Evolutionary conservation across 2,888 invertebrate genomes (phyloP), one percentile per base, ranked within the genome.

Genomic region (Drosophila niveifrons): DNA sequence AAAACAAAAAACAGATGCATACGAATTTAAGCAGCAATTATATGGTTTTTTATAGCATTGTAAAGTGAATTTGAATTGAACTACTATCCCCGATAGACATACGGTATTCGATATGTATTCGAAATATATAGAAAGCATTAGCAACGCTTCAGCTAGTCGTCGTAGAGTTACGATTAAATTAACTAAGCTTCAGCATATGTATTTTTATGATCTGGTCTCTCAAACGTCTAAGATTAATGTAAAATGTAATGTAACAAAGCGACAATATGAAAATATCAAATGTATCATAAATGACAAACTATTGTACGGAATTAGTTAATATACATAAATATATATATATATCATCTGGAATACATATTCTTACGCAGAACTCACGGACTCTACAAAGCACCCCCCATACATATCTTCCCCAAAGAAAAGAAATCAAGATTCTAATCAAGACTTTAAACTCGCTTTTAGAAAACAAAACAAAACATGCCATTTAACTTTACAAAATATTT

Each of bases 241-340:
- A 88, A 82, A 89, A 72, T 82, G 81, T 80, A 82, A 86, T 81
- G 88, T 89, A 84, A 84, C 86, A 88, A 88, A 82, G 71, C 86
- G 82, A 82, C 82, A 82, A 82, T 82, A 82, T 88, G 80, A 83
- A 72, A 65, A 72, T 88, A 82, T 82, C 66, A 72, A 63, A 68
- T 86, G 87, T 88, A 88, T 71, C 61, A 88, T 88, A 85, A 76
- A 65, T 48, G 43, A 56, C 15, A 55, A 52, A 78, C 58, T 57
- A 66, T 47, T 76, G 58, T 78, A 77, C 47, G 58, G 64, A 87
- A 67, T 58, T 69, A 78, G 72, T 48, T 63, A 75, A 75, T 73
- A 74, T 34, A 62, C 44, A 66, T 56, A 63, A 4, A 18, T 47
- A 66, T 56, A 63, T 23, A 18, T 18, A 23, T 50, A 48, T 63